Evolutionary conservation across 2,113 vertebrate species (phyloP).

Genomic region (Buteo buteo): DNA sequence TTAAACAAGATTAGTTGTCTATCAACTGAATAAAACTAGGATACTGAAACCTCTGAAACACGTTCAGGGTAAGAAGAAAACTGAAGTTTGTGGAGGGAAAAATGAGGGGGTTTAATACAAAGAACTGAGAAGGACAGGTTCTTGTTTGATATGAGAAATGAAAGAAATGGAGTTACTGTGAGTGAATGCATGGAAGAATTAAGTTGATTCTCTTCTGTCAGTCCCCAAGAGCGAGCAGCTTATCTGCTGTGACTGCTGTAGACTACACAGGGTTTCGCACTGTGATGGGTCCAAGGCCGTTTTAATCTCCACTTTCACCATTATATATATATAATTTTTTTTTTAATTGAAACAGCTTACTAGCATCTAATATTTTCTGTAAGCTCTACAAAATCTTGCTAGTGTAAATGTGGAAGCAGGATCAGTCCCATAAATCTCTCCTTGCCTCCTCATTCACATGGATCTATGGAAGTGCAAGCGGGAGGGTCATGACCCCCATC

Average conservation of each 20-base stretch:
- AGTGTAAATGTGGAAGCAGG: neutral
- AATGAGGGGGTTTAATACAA: neutral
- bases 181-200: neutral
- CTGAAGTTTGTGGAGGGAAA: neutral
- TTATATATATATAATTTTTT: too few relatives aligned
- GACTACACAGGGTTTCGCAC: neutral
- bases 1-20: neutral
- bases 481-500: constrained; percentile 61
- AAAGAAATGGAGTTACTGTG: neutral
- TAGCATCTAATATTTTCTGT: neutral
- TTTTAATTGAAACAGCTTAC: neutral
- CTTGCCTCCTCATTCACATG: neutral
- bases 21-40: neutral
- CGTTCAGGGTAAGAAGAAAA: neutral
- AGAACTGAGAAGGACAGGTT: neutral
- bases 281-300: neutral
- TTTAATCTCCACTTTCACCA: neutral
- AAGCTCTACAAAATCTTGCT: neutral
- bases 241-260: neutral
- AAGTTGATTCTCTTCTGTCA: neutral
- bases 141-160: neutral
- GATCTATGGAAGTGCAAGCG: neutral
- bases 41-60: neutral
- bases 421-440: neutral
- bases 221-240: neutral